These are phyloP conservation scores for Acanthurus lineatus DNA, from an alignment of 2,797 vertebrate genomes.

Conservation along the genomic window DNA sequence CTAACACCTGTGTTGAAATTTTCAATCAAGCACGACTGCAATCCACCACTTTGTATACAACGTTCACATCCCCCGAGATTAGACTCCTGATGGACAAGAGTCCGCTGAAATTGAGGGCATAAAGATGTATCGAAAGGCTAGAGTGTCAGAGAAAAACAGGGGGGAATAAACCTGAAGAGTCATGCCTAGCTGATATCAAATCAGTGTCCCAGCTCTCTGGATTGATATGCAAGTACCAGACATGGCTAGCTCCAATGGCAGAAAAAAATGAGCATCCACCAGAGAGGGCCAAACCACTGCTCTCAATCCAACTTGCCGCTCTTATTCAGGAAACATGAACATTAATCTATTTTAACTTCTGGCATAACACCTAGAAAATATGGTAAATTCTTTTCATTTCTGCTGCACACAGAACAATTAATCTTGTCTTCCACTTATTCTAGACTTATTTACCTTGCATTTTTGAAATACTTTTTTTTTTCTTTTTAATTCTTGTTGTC, in stretches of 20 bases:
- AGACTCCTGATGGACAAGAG: constrained; percentile 45
- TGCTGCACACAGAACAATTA: constrained; percentile 44
- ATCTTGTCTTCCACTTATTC: constrained; percentile 30
- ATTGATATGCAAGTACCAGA: constrained; percentile 41
- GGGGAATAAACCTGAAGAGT: constrained; percentile 37
- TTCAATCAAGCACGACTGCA: constrained; percentile 68
- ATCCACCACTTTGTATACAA: constrained; percentile 67
- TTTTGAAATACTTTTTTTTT: constrained; percentile 49
- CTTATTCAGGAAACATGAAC: constrained; percentile 58
- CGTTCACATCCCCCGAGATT: constrained; percentile 31
- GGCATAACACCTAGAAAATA: constrained; percentile 63
- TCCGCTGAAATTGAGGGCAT: constrained; percentile 52
- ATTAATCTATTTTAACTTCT: constrained; percentile 52
- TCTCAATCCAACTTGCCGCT: constrained; percentile 29
- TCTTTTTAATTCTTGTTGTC: constrained; percentile 33
- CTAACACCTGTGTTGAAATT: constrained; percentile 69
- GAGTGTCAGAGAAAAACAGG: neutral
- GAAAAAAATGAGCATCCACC: constrained; percentile 34
- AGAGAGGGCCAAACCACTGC: constrained; percentile 24
- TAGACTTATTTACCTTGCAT: constrained; percentile 38
- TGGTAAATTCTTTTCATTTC: constrained; percentile 53
- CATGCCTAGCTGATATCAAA: constrained; percentile 30
- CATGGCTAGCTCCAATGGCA: constrained; percentile 27
- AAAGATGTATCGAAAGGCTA: constrained; percentile 29
- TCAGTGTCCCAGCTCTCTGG: constrained; percentile 46